These are phyloP conservation scores for Aphelocoma californica DNA, from an alignment of 2,797 vertebrate species.

Conservation along the genomic window DNA sequence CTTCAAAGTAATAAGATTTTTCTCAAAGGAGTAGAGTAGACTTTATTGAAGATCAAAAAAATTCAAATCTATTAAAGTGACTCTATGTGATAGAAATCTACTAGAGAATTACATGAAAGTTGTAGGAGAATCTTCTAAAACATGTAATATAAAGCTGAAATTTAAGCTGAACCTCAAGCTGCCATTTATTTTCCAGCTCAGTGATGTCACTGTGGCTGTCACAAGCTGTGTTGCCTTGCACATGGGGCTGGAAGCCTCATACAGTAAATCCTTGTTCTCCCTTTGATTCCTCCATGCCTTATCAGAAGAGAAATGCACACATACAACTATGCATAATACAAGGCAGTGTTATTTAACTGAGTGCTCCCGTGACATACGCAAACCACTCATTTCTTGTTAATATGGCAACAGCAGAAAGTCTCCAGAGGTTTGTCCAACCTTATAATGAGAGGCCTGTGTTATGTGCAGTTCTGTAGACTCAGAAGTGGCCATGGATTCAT, in stretches of 20 bases:
- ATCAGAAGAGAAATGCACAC: slow-evolving; percentile 29
- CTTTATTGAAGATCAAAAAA: slow-evolving; percentile 58
- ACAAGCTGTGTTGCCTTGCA: neutral
- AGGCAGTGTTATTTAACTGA: slow-evolving; percentile 27
- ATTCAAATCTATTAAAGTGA: slow-evolving; percentile 55
- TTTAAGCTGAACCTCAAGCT: slow-evolving; percentile 20
- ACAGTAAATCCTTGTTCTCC: neutral
- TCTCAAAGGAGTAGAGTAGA: slow-evolving; percentile 19
- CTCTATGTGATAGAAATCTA: slow-evolving; percentile 48
- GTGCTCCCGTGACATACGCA: neutral
- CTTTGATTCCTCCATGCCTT: neutral
- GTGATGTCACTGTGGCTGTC: neutral
- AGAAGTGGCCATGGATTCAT: slow-evolving; percentile 46
- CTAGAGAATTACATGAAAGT: slow-evolving; percentile 52
- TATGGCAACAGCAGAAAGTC: slow-evolving; percentile 42
- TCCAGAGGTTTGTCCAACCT: slow-evolving; percentile 54
- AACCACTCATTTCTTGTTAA: slow-evolving; percentile 54
- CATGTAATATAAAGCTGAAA: neutral
- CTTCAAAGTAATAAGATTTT: slow-evolving; percentile 52
- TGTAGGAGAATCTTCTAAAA: slow-evolving; percentile 15
- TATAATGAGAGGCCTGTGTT: slow-evolving; percentile 46
- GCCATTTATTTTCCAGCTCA: neutral
- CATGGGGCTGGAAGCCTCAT: neutral
- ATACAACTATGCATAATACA: neutral
- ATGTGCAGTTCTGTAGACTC: neutral